These are phyloP conservation scores for Carduelis carduelis DNA, from an alignment of 2,797 vertebrate genomes.

Conservation along the genomic window DNA sequence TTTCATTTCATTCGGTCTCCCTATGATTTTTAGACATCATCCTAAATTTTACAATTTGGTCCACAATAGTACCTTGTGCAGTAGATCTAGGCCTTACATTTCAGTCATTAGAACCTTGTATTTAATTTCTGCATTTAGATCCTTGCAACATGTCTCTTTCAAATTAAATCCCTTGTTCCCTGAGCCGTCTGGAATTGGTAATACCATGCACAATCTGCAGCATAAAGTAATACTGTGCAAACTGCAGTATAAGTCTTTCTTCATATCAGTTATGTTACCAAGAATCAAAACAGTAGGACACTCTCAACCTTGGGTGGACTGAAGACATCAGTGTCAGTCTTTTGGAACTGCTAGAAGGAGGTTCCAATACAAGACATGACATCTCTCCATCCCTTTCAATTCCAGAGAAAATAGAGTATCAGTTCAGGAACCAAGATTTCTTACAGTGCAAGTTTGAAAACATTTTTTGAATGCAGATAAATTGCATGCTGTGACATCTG, in stretches of 20 bases:
- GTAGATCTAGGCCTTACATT: not conserved
- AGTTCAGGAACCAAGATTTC: not conserved
- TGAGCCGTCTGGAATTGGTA: conserved; percentile 34
- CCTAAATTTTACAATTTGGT: not conserved
- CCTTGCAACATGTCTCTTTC: not conserved
- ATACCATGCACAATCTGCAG: not conserved
- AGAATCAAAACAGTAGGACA: not conserved
- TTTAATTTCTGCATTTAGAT: not conserved
- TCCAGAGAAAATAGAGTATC: not conserved
- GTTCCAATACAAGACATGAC: not conserved
- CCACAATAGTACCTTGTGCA: not conserved
- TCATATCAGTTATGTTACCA: not conserved
- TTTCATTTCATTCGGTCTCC: not conserved
- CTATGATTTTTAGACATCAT: not conserved
- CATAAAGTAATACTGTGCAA: not conserved
- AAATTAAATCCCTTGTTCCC: conserved; percentile 8
- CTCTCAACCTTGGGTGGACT: not conserved
- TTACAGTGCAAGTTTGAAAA: not conserved
- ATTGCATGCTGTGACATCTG: not conserved
- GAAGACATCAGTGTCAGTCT: not conserved
- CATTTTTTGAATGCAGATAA: not conserved
- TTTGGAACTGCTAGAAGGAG: not conserved
- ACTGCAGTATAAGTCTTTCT: not conserved
- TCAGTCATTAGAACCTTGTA: not conserved
- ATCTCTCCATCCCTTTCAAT: not conserved